Evolutionary conservation across 2,888 invertebrate genomes (phyloP).

Genomic region (Drosophila rubida): DNA sequence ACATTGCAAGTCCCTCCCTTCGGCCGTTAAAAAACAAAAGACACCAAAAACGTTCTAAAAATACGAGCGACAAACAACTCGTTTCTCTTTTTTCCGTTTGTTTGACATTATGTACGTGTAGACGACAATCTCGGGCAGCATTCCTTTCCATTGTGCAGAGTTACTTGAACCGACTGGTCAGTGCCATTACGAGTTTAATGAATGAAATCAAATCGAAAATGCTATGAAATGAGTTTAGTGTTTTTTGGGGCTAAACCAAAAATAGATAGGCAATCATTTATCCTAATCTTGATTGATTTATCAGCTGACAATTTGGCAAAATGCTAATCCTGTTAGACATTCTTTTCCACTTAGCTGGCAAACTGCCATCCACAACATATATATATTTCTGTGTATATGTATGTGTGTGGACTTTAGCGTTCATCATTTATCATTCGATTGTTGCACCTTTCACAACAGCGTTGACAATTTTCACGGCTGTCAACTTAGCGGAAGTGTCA

Average conservation of each 20-base stretch:
- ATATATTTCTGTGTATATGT: neutral
- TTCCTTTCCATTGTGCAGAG: slow-evolving; percentile 70
- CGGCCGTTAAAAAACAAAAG: slow-evolving; percentile 36
- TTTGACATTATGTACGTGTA: slow-evolving; percentile 4
- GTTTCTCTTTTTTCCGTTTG: slow-evolving; percentile 8
- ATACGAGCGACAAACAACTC: slow-evolving; percentile 30
- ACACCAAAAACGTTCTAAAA: slow-evolving; percentile 64
- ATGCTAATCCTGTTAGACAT: slow-evolving; percentile 75
- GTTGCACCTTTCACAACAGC: slow-evolving; percentile 70
- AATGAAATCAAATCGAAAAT: slow-evolving; percentile 33
- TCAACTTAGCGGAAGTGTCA: slow-evolving; percentile 82
- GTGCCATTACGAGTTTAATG: slow-evolving; percentile 55
- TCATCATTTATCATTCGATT: slow-evolving; percentile 72
- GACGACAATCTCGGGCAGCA: slow-evolving; percentile 29
- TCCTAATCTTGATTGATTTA: slow-evolving; percentile 79
- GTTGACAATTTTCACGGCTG: slow-evolving; percentile 78
- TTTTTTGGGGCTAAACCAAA: slow-evolving; percentile 22
- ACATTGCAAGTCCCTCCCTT: neutral
- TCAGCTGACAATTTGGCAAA: slow-evolving; percentile 52
- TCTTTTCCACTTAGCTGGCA: slow-evolving; percentile 73
- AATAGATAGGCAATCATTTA: slow-evolving; percentile 68
- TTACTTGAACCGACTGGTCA: slow-evolving; percentile 67
- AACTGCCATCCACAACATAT: neutral
- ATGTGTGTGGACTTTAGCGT: slow-evolving; percentile 17
- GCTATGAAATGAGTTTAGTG: slow-evolving; percentile 22